These are phyloP conservation scores for Plebejus anna DNA, from an alignment of 2,888 invertebrate species.

Conservation along the genomic window DNA sequence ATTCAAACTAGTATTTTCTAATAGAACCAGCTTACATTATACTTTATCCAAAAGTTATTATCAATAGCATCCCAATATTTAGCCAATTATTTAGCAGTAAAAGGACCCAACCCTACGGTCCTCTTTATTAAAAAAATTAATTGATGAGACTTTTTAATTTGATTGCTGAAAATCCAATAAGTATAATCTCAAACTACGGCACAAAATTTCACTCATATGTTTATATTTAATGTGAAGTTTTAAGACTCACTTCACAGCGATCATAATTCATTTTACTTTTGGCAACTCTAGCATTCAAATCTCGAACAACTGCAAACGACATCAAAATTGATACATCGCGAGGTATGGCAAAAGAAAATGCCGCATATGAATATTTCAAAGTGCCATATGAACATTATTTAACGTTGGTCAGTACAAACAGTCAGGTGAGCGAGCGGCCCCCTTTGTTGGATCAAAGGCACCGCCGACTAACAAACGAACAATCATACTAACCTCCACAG, in stretches of 20 bases:
- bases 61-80: no score
- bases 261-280: not conserved
- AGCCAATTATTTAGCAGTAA: no score
- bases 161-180: no score
- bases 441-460: slow-evolving; percentile 72
- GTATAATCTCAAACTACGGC: no score
- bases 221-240: no score
- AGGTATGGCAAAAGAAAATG: slow-evolving; percentile 9
- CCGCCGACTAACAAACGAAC: slow-evolving; percentile 59
- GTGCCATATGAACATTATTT: slow-evolving; percentile 33
- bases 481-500: slow-evolving; percentile 27
- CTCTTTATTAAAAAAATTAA: no score
- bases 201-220: no score
- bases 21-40: no score
- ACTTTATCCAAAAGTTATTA: no score
- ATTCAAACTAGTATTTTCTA: no score
- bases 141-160: no score
- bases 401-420: slow-evolving; percentile 45
- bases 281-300: not conserved
- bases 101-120: no score
- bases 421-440: slow-evolving; percentile 75
- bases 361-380: slow-evolving; percentile 15
- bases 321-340: slow-evolving; percentile 8
- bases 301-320: not conserved
- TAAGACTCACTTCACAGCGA: not conserved